A percentile compares a stretch with the other conserved stretches of the same genome.
Evolutionary conservation across 2,797 vertebrate species (phyloP).

Genomic region (Hapalemur alaotrensis): DNA sequence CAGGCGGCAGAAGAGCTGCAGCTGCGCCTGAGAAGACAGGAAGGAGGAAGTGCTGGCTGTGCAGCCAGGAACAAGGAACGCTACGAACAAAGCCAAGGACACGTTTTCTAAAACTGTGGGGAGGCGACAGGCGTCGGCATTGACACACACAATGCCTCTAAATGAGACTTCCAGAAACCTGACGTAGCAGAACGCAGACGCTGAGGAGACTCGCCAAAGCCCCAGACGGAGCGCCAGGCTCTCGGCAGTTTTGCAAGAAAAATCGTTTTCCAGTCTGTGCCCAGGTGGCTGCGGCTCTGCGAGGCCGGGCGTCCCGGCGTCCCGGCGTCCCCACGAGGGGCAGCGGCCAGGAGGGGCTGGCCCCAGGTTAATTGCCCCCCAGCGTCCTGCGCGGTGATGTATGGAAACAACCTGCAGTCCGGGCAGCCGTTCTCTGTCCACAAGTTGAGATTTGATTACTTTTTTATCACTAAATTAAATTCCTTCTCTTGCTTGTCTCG

Average conservation of each 20-base stretch:
- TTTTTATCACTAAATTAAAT: slow-evolving; percentile 76
- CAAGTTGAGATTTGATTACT: slow-evolving; percentile 78
- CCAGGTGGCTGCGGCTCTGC: rapidly evolving
- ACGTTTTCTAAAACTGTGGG: neutral
- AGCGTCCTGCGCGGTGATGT: slow-evolving; percentile 63
- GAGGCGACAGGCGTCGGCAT: neutral
- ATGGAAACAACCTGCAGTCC: slow-evolving; percentile 65
- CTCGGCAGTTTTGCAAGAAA: slow-evolving; percentile 17
- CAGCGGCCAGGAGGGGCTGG: neutral
- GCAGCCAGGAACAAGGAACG: neutral
- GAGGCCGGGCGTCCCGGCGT: neutral
- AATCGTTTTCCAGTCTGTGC: rapidly evolving
- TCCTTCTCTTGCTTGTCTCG: slow-evolving; percentile 57
- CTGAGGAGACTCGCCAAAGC: neutral
- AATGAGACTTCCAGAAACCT: neutral
- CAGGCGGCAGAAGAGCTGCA: neutral
- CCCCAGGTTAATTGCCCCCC: slow-evolving; percentile 59
- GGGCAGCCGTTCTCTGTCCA: slow-evolving; percentile 63
- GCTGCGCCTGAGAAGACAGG: neutral
- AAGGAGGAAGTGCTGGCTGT: neutral
- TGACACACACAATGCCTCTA: neutral
- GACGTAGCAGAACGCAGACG: neutral
- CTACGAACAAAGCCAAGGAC: neutral
- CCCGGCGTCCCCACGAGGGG: rapidly evolving
- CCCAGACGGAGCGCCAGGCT: neutral